Base-by-base conservation (phyloP, 2,113 vertebrate species). In the Corvus cornix region DNA sequence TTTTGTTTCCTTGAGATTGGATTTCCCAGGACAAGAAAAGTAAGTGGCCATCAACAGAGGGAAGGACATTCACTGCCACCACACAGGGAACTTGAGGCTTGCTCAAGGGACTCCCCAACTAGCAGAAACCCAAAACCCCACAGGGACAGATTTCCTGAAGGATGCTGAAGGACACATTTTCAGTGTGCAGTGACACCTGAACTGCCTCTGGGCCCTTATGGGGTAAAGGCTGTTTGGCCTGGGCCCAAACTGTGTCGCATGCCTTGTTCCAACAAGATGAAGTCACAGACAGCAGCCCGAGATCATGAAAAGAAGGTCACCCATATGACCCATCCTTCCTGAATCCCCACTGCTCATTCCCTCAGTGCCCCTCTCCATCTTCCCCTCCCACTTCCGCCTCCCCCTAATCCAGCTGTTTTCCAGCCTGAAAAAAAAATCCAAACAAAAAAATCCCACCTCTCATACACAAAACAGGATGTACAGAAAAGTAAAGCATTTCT, bases 221-320 rank as follows among this genome's bases (percentile, higher is more conserved):
- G 44, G 21, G 39, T 46, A 37, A 67, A 51, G 43, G 33, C 27
- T 55, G 5, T 23, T 53, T 49, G 28, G 9, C 4, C 30, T 64
- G 8, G 3, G 31, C 33, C 35, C 69, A 73, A 43, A 17, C 35
- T 22, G 18, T 39, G 46, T 7, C 48, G 27, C 1, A 3, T 6
- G 27, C 12, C 37, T 63, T 56, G 31, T 33, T 74, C 66, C 78
- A 62, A 10, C 46, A 67, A 19, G 9, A 43, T 15, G 26, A 64
- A 81, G n/a, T 26, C 39, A 46, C 0, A 0, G 37, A 26, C 21
- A 89, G 16, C 16, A 62, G 24, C 35, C 48, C 0, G 1, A 55
- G 39, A 55, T 33, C 55, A 44, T 0, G 0, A 15, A 21, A 13
- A 31, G 8, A 14, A 5, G 5, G 5, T 30, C 53, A 66, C 7